Evolutionary conservation across 2,888 invertebrate genomes (phyloP), one percentile per base, ranked within the genome.

Genomic region (Microctonus aethiopoides): DNA sequence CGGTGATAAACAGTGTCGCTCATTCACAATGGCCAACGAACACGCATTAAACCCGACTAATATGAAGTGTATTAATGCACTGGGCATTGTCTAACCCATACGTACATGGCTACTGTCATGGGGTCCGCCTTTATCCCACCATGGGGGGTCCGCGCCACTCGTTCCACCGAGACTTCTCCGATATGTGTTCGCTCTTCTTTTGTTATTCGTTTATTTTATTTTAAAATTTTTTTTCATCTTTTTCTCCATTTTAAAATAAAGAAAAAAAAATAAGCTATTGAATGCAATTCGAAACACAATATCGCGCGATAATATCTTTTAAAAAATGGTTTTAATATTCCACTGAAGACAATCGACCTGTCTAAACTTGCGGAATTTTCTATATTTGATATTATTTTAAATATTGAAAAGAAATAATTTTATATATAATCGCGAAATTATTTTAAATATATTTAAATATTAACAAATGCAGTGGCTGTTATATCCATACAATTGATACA

Each of bases 1-100:
- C 85, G 82, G 85, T 86, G 86, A 86, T 86, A 86, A 86, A 86
- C 86, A 86, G 86, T 86, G 86, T 85, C 86, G 86, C 85, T 86
- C 86, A 84, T 85, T 85, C 85, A 86, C 86, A 86, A 86, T 85
- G 84, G 84, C 83, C 83, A 76, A 80, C 76, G 81, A 85, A 86
- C 86, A 86, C 82, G 86, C 85, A 84, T 86, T 86, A 86, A 85
- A 85, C 80, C 82, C 74, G 82, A 80, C 86, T 86, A 86, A 86
- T 86, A 86, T 85, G 86, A 86, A 86, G 86, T 85, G 86, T 86
- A 86, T 86, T 86, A 86, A 86, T 86, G 85, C 82, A 80, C 78
- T 79, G 80, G 79, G 85, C 83, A 86, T 86, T 86, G 86, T 86
- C 83, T 85, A 85, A 85, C 83, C 83, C 79, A 79, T 82, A 79